Evolutionary conservation across 2,888 invertebrate species (phyloP), one percentile per base, ranked within the genome.

Genomic region (Coleophora flavipennella): DNA sequence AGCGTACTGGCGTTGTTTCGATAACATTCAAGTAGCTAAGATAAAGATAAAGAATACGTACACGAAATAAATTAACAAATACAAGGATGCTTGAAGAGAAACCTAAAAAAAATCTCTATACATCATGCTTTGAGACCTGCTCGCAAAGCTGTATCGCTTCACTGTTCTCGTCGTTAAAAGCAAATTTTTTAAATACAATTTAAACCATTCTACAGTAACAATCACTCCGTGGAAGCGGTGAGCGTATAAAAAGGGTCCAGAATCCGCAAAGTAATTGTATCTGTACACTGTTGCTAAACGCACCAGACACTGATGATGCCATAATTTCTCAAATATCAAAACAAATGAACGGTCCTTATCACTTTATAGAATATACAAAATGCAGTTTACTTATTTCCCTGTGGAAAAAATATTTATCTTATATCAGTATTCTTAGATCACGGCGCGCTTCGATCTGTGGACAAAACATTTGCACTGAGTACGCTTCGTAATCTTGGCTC

Each of bases 291-390:
- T 69, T 72, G 61, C 72, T 67, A 73, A 73, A 71, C 75, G 76
- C 74, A 73, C 74, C 80, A 68, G 70, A 74, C 75, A 76, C 71
- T 65, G 75, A 73, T 69, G 73, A 67, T 77, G 79, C 77, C 75
- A 76, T 79, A 69, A 74, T 81, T 83, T 72, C 79, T 78, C 79
- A 73, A 81, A 78, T 80, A 80, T 80, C 80, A 80, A 83, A 84
- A 80, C 78, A 81, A 84, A 79, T 80, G 76, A 79, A 77, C 80
- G 79, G 71, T 81, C 78, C 84, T 83, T 80, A 81, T 83, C 85
- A 84, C 83, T 84, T 85, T 74, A 85, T 85, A 85, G 81, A 85
- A 85, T 85, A 85, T 85, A 85, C 85, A 85, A 85, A 85, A 85
- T 85, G 85, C 85, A 85, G 80, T 85, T 43, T 85, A 85, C 84